A percentile compares a stretch with the other conserved stretches of the same genome.
phyloP scores from a whole-genome alignment of 2,888 invertebrate genomes.

The Morpho helenor region DNA sequence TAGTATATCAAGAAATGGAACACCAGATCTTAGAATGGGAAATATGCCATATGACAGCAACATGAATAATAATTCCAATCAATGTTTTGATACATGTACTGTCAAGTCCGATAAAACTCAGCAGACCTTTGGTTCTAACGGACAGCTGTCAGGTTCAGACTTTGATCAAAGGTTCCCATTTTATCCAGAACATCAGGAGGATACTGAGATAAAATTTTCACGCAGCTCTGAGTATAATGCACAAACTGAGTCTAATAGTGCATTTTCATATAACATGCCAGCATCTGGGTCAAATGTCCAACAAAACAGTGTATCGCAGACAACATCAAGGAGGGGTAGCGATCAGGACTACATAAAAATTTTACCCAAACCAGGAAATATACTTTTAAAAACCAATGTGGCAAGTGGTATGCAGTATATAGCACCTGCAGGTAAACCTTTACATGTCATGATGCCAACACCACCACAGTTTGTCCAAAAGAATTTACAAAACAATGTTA shows the following conservation, averaged over 20 bases:
- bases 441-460: conserved; percentile 59
- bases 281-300: conserved; percentile 42
- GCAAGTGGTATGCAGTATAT: conserved; percentile 56
- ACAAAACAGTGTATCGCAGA: conserved; percentile 36
- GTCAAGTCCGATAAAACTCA: conserved; percentile 58
- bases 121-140: conserved; percentile 44
- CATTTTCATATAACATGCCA: conserved; percentile 51
- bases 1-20: conserved; percentile 51
- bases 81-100: conserved; percentile 45
- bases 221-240: conserved; percentile 64
- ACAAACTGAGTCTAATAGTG: conserved; percentile 44
- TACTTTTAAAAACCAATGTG: conserved; percentile 60
- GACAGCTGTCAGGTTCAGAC: conserved; percentile 39
- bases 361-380: conserved; percentile 59
- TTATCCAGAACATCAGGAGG: conserved; percentile 59
- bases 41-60: conserved; percentile 55
- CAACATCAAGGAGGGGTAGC: conserved; percentile 41
- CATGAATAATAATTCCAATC: conserved; percentile 35
- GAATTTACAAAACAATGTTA: conserved; percentile 65
- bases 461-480: conserved; percentile 66
- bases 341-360: conserved; percentile 49
- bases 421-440: conserved; percentile 50
- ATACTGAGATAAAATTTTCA: conserved; percentile 67
- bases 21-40: conserved; percentile 50
- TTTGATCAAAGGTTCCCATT: conserved; percentile 57